A percentile compares a stretch with the other conserved stretches of the same genome.
These are phyloP conservation scores for Drosophila ficusphila DNA, from an alignment of 1,140 invertebrate species.

Conservation along the genomic window DNA sequence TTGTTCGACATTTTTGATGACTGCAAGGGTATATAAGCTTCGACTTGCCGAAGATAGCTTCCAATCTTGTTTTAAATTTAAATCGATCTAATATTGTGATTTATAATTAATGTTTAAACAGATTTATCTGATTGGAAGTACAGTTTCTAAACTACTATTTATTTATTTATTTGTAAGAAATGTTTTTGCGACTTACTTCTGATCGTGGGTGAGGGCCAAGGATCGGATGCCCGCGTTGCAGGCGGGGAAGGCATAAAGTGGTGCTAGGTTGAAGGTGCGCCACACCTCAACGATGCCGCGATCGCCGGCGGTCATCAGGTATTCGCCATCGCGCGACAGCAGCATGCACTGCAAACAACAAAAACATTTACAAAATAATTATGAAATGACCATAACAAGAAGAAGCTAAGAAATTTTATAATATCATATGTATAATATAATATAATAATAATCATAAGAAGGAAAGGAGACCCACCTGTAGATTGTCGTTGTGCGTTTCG, in stretches of 20 bases:
- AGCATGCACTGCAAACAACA: conserved; percentile 91
- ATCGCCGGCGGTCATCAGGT: conserved; percentile 98
- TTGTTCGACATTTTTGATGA: too few species aligned
- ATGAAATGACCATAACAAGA: not conserved
- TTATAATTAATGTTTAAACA: too few species aligned
- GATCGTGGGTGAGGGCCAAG: conserved; percentile 97
- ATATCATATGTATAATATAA: too few species aligned
- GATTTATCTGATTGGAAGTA: too few species aligned
- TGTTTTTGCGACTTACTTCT: conserved; percentile 90
- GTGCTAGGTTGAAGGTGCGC: conserved; percentile 97
- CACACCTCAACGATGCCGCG: conserved; percentile 99
- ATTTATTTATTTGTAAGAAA: not conserved
- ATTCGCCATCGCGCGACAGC: conserved; percentile 98
- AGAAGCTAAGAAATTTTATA: too few species aligned
- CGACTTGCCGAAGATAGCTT: too few species aligned
- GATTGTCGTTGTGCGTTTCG: conserved; percentile 96
- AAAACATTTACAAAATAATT: not conserved
- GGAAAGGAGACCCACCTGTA: conserved; percentile 89
- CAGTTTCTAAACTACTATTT: too few species aligned
- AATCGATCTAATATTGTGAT: too few species aligned
- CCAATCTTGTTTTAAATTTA: too few species aligned
- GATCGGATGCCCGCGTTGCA: conserved; percentile 97
- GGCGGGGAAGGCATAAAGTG: conserved; percentile 98
- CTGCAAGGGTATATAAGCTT: too few species aligned
- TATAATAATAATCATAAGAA: not conserved